Evolutionary conservation across 37 sponge, comb jelly and placozoan genomes (phyloP).

Genomic region (Theonella swinhoei): DNA sequence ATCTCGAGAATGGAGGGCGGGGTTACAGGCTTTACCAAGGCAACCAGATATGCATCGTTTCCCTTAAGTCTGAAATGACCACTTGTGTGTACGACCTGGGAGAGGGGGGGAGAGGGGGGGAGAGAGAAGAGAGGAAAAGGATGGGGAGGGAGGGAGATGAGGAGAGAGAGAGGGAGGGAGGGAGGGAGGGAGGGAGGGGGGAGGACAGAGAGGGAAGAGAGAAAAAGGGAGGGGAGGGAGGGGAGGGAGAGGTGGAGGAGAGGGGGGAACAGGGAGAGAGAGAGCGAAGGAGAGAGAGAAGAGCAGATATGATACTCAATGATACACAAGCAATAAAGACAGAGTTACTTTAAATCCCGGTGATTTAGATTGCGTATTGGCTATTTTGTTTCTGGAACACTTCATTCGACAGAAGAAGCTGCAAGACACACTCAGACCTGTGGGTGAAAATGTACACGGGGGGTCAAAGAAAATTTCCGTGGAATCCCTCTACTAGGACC

Average conservation of each 20-base stretch:
- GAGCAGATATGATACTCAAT: too few relatives aligned
- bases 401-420: slow-evolving; percentile 78
- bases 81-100: slow-evolving; percentile 52
- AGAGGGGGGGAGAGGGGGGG: background rate
- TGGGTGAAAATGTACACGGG: too few relatives aligned
- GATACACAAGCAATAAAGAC: too few relatives aligned
- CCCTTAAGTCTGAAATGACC: slow-evolving; percentile 24
- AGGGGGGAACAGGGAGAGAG: background rate
- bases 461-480: too few relatives aligned
- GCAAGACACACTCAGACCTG: background rate
- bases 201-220: background rate
- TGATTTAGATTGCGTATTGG: slow-evolving; percentile 54
- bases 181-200: background rate
- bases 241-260: background rate
- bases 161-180: background rate
- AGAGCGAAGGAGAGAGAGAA: slow-evolving; percentile 11
- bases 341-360: slow-evolving; percentile 66
- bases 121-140: background rate
- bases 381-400: slow-evolving; percentile 49
- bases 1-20: slow-evolving; percentile 75
- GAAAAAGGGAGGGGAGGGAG: background rate
- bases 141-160: background rate
- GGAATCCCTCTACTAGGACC: too few relatives aligned
- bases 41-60: slow-evolving; percentile 27
- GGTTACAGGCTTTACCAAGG: slow-evolving; percentile 42